Conservation (phyloP, 2,888 invertebrate genomes). For the Parasteatoda lunata region DNA sequence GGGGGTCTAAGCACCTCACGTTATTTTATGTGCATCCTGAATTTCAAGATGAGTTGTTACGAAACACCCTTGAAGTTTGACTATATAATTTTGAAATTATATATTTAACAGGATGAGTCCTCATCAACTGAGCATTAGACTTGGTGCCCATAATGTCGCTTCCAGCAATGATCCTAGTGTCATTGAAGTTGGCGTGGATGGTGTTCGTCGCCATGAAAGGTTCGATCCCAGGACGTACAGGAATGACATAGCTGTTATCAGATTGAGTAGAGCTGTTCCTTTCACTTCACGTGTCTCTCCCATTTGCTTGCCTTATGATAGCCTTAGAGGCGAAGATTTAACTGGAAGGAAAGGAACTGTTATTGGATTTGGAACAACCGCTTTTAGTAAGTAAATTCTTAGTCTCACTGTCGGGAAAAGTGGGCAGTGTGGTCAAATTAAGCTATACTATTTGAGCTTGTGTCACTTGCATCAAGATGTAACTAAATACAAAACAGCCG, state of each 20-base stretch:
- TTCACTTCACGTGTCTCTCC: conserved; percentile 61
- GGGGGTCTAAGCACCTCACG: no score
- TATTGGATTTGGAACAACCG: conserved; percentile 84
- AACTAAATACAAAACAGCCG: no score
- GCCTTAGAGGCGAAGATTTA: conserved; percentile 48
- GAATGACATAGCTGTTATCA: conserved; percentile 87
- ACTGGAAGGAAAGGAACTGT: conserved; percentile 73
- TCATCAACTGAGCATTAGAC: conserved; percentile 76
- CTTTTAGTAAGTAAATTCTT: conserved; percentile 53
- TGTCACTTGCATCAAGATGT: no score
- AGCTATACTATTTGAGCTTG: no score
- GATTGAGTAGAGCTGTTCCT: conserved; percentile 43
- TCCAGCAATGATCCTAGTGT: conserved; percentile 60
- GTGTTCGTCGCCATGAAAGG: conserved; percentile 80
- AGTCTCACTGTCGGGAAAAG: not conserved
- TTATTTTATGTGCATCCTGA: no score
- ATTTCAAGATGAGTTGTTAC: no score
- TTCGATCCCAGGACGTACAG: conserved; percentile 80
- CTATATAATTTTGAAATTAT: not conserved
- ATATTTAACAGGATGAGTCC: conserved; percentile 23
- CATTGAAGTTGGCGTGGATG: conserved; percentile 73
- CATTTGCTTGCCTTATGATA: conserved; percentile 69
- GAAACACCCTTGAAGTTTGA: no score
- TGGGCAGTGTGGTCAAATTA: no score
- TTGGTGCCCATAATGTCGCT: conserved; percentile 81